These are phyloP conservation scores for Delphinapterus leucas DNA, from an alignment of 2,113 vertebrate genomes.

Conservation along the genomic window DNA sequence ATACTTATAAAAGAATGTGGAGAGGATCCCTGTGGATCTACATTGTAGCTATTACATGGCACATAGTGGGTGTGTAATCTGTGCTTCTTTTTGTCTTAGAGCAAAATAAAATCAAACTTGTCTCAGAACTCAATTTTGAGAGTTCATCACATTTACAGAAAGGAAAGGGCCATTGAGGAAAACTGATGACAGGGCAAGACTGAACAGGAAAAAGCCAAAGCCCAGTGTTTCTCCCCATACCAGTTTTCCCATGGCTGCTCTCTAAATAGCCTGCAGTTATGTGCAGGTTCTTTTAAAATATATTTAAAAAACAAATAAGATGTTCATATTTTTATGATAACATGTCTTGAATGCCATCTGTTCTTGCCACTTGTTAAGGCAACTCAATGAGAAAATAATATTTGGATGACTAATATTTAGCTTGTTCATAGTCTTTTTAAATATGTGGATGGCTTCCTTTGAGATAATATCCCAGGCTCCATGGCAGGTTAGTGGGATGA, in stretches of 20 bases:
- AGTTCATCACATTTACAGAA: neutral
- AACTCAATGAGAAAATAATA: slow-evolving; percentile 48
- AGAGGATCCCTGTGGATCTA: neutral
- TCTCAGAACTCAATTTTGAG: neutral
- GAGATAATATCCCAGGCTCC: neutral
- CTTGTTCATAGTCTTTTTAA: slow-evolving; percentile 10
- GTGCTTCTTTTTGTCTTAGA: neutral
- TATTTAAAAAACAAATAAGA: neutral
- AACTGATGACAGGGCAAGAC: neutral
- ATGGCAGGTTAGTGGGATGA: neutral
- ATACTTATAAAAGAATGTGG: neutral
- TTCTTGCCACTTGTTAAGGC: slow-evolving; percentile 45
- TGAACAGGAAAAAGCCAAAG: neutral
- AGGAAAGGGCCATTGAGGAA: neutral
- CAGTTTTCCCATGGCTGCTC: neutral
- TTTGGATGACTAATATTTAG: slow-evolving; percentile 27
- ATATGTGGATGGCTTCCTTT: neutral
- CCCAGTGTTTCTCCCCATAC: neutral
- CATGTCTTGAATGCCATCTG: slow-evolving; percentile 52
- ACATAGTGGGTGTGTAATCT: neutral
- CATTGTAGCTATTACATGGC: fast-evolving
- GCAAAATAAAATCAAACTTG: neutral
- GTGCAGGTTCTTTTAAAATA: neutral
- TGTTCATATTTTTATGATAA: slow-evolving; percentile 30
- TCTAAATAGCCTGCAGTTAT: slow-evolving; percentile 16